These are phyloP conservation scores for Arctocebus calabarensis DNA, from an alignment of 2,797 vertebrate genomes.

Conservation along the genomic window DNA sequence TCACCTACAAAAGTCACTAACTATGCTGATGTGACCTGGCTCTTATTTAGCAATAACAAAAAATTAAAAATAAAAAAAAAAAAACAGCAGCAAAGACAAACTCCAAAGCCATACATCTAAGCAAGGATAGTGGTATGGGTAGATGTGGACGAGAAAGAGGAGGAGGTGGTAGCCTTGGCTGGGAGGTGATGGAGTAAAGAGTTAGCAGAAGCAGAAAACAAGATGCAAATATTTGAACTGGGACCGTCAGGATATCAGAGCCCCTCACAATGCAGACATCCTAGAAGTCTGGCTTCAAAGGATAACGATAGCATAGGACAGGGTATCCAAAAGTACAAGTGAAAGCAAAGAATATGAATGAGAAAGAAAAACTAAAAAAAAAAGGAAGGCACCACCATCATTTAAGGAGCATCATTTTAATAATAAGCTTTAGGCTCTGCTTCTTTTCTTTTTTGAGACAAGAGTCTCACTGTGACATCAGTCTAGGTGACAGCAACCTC, in stretches of 20 bases:
- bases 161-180: background rate
- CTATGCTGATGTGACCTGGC: background rate
- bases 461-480: too few relatives aligned
- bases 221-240: background rate
- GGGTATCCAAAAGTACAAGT: background rate
- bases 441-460: too few relatives aligned
- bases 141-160: background rate
- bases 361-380: constrained; percentile 15
- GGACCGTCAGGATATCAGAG: background rate
- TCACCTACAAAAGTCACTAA: background rate
- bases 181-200: background rate
- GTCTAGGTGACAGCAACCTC: too few relatives aligned
- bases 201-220: background rate
- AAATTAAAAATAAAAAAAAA: background rate
- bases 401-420: too few relatives aligned
- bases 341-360: constrained; percentile 41
- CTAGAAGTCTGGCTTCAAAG: background rate
- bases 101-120: background rate
- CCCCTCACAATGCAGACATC: background rate
- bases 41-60: background rate
- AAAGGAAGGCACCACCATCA: too few relatives aligned
- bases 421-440: too few relatives aligned
- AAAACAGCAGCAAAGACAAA: constrained; percentile 7
- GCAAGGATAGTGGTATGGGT: background rate
- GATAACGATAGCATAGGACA: background rate